Evolutionary conservation across 2,888 invertebrate species (phyloP), one percentile per base, ranked within the genome.

Genomic region (Seira musarum): DNA sequence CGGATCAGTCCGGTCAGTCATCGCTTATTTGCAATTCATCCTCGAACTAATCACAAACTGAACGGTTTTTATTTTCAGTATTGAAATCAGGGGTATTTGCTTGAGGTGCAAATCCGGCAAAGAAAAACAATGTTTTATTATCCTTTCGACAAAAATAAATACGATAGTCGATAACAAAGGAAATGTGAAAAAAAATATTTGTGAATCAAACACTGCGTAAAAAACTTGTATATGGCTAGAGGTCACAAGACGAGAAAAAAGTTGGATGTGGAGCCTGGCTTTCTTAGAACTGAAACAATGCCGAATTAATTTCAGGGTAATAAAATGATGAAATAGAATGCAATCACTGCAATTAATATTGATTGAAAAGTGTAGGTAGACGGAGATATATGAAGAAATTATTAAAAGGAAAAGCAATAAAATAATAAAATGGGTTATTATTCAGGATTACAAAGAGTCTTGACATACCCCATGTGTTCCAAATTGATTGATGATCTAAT

Each of bases 401-500:
- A 60, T n/a, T 5, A 19, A 10, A n/a, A 60, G 6, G 60, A 60
- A n/a, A 10, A 6, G 6, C 15, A 60, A 19, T 60, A 17, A 60
- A 60, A n/a, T 60, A 19, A n/a, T 60, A n/a, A 17, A 6, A 60
- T n/a, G 6, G 40, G 6, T 40, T 40, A 6, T 35, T 17, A n/a
- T 66, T 35, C n/a, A n/a, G n/a, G n/a, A n/a, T n/a, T n/a, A n/a
- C 2, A 70, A 22, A 1, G 13, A 61, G 21, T 30, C 24, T 35
- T 13, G 22, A 40, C 75, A 35, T 83, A 86, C 86, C 86, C 86
- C 86, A 87, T 64, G 85, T 85, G 79, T 87, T 87, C 86, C 86
- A 87, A 81, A 87, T 83, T 21, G 86, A 83, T 49, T 87, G 86
- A 65, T 85, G 85, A 78, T 87, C 86, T 64, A 87, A 87, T 92